Evolutionary conservation across 1,140 invertebrate genomes (phyloP).

Genomic region (Papilio xuthus): DNA sequence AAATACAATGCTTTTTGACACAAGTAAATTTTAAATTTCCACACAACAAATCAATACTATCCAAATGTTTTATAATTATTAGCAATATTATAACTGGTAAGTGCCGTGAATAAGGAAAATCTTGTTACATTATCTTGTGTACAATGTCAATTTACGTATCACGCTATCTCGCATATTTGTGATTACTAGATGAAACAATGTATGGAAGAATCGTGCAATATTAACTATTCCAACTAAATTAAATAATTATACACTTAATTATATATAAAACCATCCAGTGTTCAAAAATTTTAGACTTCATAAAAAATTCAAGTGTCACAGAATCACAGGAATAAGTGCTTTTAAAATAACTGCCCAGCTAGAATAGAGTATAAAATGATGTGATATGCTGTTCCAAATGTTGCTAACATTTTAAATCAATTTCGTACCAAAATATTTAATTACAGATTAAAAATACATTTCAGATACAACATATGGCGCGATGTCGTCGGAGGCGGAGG

Average conservation of each 20-base stretch:
- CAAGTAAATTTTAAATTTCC: conserved; percentile 14
- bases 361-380: background rate
- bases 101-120: background rate
- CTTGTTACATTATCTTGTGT: background rate
- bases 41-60: background rate
- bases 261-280: too few species aligned
- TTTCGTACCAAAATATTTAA: background rate
- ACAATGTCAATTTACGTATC: background rate
- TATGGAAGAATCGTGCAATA: background rate
- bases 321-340: background rate
- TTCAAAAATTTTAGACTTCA: background rate
- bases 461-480: conserved; percentile 50
- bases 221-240: background rate
- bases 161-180: background rate
- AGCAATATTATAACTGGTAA: conserved; percentile 4
- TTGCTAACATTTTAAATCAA: background rate
- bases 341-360: background rate
- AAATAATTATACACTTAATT: too few species aligned
- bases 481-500: conserved; percentile 53
- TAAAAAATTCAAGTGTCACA: background rate
- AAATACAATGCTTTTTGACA: background rate
- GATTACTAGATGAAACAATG: background rate
- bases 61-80: background rate
- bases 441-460: conserved; percentile 11
- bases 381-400: background rate